Conservation (phyloP, 1,140 invertebrate genomes). For the Hormaphis cornu region DNA sequence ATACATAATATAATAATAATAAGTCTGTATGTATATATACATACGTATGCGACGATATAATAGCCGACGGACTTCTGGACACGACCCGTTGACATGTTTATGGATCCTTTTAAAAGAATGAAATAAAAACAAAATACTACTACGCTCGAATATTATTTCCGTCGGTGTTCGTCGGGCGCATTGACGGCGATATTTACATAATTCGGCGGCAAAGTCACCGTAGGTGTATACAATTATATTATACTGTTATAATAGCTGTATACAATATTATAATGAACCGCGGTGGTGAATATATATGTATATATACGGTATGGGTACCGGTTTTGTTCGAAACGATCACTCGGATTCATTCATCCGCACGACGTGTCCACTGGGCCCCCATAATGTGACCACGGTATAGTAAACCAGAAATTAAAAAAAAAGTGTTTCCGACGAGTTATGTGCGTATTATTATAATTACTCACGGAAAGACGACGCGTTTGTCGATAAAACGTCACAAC, state of each 20-base stretch:
- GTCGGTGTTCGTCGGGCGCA: neutral
- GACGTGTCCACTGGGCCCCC: no score
- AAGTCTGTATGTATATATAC: no score
- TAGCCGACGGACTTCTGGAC: constrained; percentile 23
- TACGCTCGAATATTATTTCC: constrained; percentile 7
- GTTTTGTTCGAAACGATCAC: constrained; percentile 6
- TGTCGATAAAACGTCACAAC: no score
- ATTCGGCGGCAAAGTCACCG: constrained; percentile 23
- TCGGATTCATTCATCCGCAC: constrained; percentile 17
- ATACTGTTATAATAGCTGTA: no score
- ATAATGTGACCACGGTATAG: neutral
- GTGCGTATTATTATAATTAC: no score
- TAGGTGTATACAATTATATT: no score
- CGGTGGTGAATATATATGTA: no score
- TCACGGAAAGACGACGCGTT: no score
- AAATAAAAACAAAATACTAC: constrained; percentile 1
- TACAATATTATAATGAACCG: no score
- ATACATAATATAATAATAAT: no score
- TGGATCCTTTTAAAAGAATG: constrained; percentile 31
- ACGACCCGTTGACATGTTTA: constrained; percentile 24
- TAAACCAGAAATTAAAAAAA: constrained; percentile 10
- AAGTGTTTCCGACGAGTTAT: no score
- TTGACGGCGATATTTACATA: constrained; percentile 19
- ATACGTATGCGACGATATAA: neutral
- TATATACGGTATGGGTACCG: no score